Conservation (phyloP, 2,888 invertebrate genomes). For the Lasiommata megera region DNA sequence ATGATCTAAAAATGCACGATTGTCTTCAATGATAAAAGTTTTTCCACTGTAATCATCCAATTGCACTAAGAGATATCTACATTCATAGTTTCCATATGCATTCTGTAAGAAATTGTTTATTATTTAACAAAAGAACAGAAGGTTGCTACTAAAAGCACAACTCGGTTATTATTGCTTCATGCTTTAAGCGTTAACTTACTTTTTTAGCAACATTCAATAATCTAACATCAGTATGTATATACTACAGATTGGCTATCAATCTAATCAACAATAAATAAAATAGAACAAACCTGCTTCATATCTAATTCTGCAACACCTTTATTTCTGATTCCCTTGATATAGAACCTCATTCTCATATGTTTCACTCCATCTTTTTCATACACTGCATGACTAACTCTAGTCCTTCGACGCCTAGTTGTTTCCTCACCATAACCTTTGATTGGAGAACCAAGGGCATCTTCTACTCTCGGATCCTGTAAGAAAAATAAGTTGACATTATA, state of each 20-base stretch:
- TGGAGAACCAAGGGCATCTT: slow-evolving; percentile 93
- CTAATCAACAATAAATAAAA: no score
- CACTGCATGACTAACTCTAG: slow-evolving; percentile 90
- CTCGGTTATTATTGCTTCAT: no score
- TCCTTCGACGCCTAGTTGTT: slow-evolving; percentile 89
- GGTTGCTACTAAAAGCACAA: no score
- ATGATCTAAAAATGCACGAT: slow-evolving; percentile 77
- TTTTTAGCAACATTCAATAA: neutral
- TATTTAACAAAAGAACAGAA: no score
- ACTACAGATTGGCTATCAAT: no score
- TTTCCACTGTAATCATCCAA: slow-evolving; percentile 88
- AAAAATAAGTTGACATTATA: neutral
- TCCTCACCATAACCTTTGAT: slow-evolving; percentile 95
- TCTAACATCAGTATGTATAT: no score
- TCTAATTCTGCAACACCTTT: slow-evolving; percentile 93
- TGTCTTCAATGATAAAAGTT: slow-evolving; percentile 90
- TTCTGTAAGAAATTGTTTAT: slow-evolving; percentile 79
- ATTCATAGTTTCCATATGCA: slow-evolving; percentile 87
- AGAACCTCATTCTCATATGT: slow-evolving; percentile 94
- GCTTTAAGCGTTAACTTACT: no score
- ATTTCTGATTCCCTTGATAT: slow-evolving; percentile 90
- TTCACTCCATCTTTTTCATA: slow-evolving; percentile 88
- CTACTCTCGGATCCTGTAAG: slow-evolving; percentile 84
- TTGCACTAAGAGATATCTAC: slow-evolving; percentile 91
- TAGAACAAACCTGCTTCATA: slow-evolving; percentile 86